Conservation (phyloP, 2,113 vertebrate species). For the Polypterus bichir region DNA sequence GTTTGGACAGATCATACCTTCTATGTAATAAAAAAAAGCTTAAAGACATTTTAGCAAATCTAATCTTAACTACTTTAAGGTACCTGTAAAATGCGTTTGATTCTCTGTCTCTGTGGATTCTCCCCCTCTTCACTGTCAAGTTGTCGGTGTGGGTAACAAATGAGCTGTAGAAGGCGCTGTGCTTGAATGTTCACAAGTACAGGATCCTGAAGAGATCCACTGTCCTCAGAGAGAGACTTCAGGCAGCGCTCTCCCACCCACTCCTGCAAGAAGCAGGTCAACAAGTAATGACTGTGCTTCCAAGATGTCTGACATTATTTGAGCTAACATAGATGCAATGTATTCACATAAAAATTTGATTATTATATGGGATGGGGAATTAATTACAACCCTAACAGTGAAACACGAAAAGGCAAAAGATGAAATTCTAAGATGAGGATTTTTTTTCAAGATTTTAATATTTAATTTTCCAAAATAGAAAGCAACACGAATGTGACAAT, state of each 20-base stretch:
- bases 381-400: background rate
- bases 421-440: background rate
- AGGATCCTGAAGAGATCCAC: conserved; percentile 91
- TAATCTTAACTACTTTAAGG: too few species aligned
- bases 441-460: background rate
- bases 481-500: background rate
- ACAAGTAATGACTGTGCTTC: background rate
- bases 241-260: conserved; percentile 96
- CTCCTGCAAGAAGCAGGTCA: conserved; percentile 50
- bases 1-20: too few species aligned
- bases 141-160: conserved; percentile 92
- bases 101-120: conserved; percentile 93
- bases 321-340: background rate
- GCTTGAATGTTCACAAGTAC: conserved; percentile 94
- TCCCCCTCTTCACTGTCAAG: conserved; percentile 90
- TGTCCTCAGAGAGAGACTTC: conserved; percentile 94
- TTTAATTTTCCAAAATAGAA: too few species aligned
- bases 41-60: too few species aligned
- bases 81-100: conserved; percentile 96
- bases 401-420: background rate
- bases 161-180: conserved; percentile 90
- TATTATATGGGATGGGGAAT: too few species aligned
- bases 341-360: too few species aligned
- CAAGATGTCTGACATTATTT: background rate
- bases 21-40: too few species aligned